Conservation (phyloP, 23 tunicate genomes). For the Aplidium turbinatum region DNA sequence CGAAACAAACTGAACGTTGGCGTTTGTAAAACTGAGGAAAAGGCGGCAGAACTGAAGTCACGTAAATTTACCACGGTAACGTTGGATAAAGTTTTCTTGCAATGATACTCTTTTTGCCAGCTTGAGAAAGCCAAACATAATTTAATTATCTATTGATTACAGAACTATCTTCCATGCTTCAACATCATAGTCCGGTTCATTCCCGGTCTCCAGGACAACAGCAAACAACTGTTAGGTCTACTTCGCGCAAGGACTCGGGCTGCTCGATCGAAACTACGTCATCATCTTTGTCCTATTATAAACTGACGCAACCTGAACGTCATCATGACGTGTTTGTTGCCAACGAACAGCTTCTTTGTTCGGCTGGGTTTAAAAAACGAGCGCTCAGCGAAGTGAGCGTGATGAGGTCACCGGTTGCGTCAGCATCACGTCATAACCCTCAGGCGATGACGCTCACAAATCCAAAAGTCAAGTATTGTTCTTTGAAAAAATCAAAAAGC, state of each 20-base stretch:
- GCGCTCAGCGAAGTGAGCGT: conserved; percentile 51
- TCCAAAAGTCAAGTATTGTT: too few species aligned
- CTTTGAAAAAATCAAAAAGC: conserved; percentile 42
- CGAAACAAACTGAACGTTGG: too few species aligned
- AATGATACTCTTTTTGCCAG: too few species aligned
- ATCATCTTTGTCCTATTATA: conserved; percentile 53
- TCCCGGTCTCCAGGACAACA: conserved; percentile 29
- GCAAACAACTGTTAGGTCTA: background rate
- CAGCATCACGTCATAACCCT: too few species aligned
- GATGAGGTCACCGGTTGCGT: conserved; percentile 58
- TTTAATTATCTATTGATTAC: too few species aligned
- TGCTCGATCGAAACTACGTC: conserved; percentile 64
- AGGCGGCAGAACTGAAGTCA: too few species aligned
- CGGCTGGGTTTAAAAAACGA: conserved; percentile 37
- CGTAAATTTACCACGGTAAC: too few species aligned
- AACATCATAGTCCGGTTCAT: conserved; percentile 5
- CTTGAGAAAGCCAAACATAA: too few species aligned
- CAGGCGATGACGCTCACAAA: too few species aligned
- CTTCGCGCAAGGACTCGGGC: conserved; percentile 52
- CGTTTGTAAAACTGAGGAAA: too few species aligned
- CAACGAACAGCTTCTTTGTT: background rate
- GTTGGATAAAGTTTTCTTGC: too few species aligned
- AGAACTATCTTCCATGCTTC: background rate
- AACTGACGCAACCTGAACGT: conserved; percentile 29
- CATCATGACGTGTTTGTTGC: conserved; percentile 4